Evolutionary conservation across 2,113 vertebrate genomes (phyloP).

Genomic region (Chloropsis hardwickii): DNA sequence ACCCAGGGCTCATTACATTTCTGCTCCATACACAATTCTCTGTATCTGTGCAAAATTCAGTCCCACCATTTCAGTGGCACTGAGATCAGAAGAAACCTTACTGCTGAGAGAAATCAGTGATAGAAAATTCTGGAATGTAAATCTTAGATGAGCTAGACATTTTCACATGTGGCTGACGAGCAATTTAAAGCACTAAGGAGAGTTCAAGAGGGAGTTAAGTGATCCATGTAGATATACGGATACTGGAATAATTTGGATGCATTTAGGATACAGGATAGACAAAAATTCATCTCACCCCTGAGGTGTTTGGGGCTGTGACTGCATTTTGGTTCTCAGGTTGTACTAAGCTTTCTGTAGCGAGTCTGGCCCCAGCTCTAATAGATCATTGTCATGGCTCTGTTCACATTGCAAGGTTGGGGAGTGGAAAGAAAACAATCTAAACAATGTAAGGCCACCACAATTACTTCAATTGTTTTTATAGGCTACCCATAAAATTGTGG

Average conservation of each 20-base stretch:
- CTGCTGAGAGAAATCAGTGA: background rate
- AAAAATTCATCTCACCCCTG: constrained; percentile 14
- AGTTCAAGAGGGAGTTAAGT: constrained; percentile 59
- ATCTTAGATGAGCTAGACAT: constrained; percentile 1
- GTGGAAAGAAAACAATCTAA: background rate
- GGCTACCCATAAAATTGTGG: background rate
- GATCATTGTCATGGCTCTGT: background rate
- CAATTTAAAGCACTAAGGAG: constrained; percentile 38
- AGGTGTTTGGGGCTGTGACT: constrained; percentile 6
- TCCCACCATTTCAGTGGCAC: background rate
- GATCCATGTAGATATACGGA: background rate
- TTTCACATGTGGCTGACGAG: constrained; percentile 30
- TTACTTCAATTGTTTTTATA: background rate
- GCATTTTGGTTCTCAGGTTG: constrained; percentile 5
- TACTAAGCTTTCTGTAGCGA: background rate
- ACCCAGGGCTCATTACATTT: background rate
- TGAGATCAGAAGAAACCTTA: background rate
- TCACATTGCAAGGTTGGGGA: background rate
- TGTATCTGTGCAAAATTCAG: background rate
- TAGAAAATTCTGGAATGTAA: background rate
- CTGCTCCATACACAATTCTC: background rate
- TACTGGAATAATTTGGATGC: constrained; percentile 28
- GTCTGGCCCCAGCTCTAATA: background rate
- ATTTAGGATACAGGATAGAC: background rate
- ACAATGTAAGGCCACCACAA: background rate